Base-by-base conservation (phyloP, 2,797 vertebrate genomes). In the Coluber constrictor region DNA sequence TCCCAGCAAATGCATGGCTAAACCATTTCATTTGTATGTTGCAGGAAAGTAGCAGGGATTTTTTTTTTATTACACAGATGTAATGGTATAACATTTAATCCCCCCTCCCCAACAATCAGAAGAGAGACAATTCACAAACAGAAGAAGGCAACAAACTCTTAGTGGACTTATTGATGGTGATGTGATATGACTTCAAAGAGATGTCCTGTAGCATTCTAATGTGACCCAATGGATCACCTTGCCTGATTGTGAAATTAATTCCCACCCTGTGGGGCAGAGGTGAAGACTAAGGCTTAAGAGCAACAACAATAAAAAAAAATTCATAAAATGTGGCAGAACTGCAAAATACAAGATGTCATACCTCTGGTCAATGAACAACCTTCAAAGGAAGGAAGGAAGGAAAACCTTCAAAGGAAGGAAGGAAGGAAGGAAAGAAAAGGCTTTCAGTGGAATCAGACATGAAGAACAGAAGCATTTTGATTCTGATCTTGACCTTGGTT, bases 61-160 rank as follows among this genome's bases (percentile, higher is more conserved):
- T 96, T 93, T 92, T 92, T 93, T 92, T 92, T 57, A 57, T 51
- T 94, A 32, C 0, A 79, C 59, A n/a, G 0, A 79, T n/a, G 47
- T 37, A 37, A 37, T 83, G 4, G 93, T 92, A 86, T 86, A 89
- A 1, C 66, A 12, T 66, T 93, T 89, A 37, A 25, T 25, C 59
- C 43, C 20, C 90, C 90, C 27, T 91, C 20, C 25, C 10, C 16
- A 88, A 66, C 11, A 89, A 25, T 74, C n/a, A 91, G 16, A 29
- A 37, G 29, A 92, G 5, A 57, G 93, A 90, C 88, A 95, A 94
- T 93, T 63, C 60, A 93, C 89, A 91, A 59, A 91, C 4, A 86
- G 56, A 12, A 7, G 86, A 16, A 3, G 59, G 15, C 32, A 74
- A 90, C 25, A 29, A 25, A 15, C 29, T 87, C 20, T 87, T 43